Evolutionary conservation across 2,888 invertebrate species (phyloP).

Genomic region (Argyresthia albistria): DNA sequence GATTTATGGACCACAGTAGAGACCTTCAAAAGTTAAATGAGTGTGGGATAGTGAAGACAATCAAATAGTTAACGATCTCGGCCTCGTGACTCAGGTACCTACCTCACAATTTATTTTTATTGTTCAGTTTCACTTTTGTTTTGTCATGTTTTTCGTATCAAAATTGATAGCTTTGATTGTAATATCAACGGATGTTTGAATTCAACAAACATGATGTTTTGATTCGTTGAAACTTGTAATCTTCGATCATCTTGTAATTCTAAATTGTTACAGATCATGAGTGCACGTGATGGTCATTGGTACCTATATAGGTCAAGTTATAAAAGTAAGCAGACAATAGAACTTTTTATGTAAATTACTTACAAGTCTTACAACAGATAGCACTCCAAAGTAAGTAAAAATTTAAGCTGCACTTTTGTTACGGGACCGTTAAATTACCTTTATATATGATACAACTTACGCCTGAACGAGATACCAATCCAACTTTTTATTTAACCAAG

Average conservation of each 20-base stretch:
- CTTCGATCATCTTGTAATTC: too few relatives aligned
- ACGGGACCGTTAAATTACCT: too few relatives aligned
- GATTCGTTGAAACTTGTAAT: too few relatives aligned
- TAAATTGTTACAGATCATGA: neutral
- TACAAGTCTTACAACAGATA: neutral
- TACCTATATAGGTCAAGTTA: neutral
- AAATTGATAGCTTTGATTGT: too few relatives aligned
- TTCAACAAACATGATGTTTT: too few relatives aligned
- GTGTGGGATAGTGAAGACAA: conserved; percentile 30
- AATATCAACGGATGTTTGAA: neutral
- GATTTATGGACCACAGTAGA: conserved; percentile 9
- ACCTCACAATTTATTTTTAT: neutral
- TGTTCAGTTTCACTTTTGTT: neutral
- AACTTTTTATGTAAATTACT: neutral
- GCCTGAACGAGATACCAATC: too few relatives aligned
- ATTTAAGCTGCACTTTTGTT: too few relatives aligned
- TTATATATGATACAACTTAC: too few relatives aligned
- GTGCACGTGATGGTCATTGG: neutral
- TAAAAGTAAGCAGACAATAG: neutral
- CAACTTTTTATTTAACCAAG: too few relatives aligned
- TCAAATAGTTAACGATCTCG: conserved; percentile 8
- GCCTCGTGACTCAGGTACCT: conserved; percentile 1
- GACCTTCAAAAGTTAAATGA: conserved; percentile 38
- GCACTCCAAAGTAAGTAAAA: too few relatives aligned
- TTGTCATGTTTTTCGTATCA: neutral